Percentiles rank a stretch among this genome's conserved stretches.
Conservation (phyloP, 2,797 vertebrate species). For the Cichlasoma orientale region DNA sequence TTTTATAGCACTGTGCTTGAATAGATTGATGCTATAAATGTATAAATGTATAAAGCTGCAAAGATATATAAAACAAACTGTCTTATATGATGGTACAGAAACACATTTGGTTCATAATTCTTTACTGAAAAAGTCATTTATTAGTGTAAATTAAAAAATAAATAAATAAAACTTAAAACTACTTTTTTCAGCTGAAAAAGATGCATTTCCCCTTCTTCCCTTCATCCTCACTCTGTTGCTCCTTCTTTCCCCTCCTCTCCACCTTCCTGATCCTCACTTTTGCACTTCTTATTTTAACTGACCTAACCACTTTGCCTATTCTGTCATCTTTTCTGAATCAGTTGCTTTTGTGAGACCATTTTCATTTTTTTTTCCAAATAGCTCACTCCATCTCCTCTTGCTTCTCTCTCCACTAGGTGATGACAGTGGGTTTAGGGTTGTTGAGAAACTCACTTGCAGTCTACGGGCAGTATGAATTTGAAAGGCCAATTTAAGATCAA, state of each 20-base stretch:
- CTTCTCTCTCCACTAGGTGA: neutral
- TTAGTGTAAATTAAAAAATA: neutral
- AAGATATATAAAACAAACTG: no score
- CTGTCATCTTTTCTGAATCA: neutral
- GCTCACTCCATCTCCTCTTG: neutral
- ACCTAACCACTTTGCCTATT: fast-evolving
- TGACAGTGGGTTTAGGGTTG: neutral
- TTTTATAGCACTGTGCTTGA: neutral
- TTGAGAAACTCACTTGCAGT: fast-evolving
- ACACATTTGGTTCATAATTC: neutral
- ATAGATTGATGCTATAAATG: neutral
- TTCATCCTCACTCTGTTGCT: neutral
- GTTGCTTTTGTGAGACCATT: neutral
- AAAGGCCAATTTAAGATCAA: neutral
- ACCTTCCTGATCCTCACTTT: neutral
- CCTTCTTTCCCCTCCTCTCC: neutral
- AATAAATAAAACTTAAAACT: neutral
- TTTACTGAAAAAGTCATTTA: neutral
- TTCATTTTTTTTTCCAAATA: neutral
- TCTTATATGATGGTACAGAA: no score
- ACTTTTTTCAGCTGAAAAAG: no score
- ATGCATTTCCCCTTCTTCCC: neutral
- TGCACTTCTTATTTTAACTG: neutral
- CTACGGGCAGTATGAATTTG: neutral
- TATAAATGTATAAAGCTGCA: no score